These are phyloP conservation scores for Myoxocephalus aenaeus DNA, from an alignment of 2,797 vertebrate genomes.

Conservation along the genomic window DNA sequence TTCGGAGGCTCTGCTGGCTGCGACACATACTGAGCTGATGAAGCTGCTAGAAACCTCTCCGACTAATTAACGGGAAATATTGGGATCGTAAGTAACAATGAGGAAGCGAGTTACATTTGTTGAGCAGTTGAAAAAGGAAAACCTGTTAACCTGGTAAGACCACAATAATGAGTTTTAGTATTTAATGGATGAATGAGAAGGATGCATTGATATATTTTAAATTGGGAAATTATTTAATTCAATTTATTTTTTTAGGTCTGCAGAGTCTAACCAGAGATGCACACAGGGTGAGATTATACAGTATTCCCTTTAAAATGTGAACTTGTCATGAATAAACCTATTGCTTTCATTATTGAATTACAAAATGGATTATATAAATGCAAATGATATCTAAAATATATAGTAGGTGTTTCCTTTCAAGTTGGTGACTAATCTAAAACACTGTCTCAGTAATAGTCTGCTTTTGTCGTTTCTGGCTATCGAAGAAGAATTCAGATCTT, in stretches of 20 bases:
- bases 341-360: background rate
- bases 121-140: constrained; percentile 61
- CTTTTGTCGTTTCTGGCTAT: background rate
- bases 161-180: background rate
- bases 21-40: constrained; percentile 23
- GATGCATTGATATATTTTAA: constrained; percentile 1
- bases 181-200: background rate
- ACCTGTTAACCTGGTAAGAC: constrained; percentile 60
- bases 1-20: constrained; percentile 26
- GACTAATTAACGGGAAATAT: constrained; percentile 14
- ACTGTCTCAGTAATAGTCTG: background rate
- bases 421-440: background rate
- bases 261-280: constrained; percentile 26
- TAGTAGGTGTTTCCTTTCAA: background rate
- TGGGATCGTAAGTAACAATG: constrained; percentile 44
- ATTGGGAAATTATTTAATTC: background rate
- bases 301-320: background rate
- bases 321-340: background rate
- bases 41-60: constrained; percentile 13
- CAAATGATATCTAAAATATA: background rate
- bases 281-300: constrained; percentile 50
- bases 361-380: background rate
- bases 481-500: background rate
- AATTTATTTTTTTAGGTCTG: constrained; percentile 38
- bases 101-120: constrained; percentile 72